Conservation (phyloP, 2,797 vertebrate species). For the Sciaenops ocellatus region DNA sequence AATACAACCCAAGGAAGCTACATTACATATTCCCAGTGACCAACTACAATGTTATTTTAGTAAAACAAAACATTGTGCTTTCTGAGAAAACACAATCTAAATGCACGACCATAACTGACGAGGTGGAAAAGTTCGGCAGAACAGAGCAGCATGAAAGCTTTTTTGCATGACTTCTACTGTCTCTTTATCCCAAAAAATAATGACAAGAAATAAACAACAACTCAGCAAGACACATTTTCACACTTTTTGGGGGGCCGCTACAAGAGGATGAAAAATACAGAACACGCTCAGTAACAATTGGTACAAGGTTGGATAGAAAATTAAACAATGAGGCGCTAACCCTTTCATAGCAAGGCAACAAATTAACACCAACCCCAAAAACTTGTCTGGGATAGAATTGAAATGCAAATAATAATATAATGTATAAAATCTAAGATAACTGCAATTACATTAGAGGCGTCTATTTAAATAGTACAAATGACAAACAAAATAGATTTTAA, state of each 20-base stretch:
- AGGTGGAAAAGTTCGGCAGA: slow-evolving; percentile 4
- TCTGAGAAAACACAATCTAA: slow-evolving; percentile 42
- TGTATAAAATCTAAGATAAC: background rate
- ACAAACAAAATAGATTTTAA: slow-evolving; percentile 1
- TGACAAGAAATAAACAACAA: background rate
- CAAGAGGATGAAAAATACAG: background rate
- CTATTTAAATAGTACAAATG: background rate
- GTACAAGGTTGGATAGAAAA: background rate
- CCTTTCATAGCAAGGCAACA: background rate
- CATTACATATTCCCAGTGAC: slow-evolving; percentile 46
- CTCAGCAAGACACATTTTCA: background rate
- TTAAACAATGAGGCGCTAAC: background rate
- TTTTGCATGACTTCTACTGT: background rate
- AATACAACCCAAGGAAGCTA: slow-evolving; percentile 13
- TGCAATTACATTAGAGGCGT: background rate
- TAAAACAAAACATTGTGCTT: slow-evolving; percentile 27
- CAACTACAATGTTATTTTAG: slow-evolving; percentile 42
- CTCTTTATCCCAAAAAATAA: background rate
- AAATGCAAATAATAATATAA: background rate
- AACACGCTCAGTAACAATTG: background rate
- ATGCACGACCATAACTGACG: slow-evolving; percentile 33
- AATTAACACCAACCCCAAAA: background rate
- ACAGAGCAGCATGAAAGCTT: background rate
- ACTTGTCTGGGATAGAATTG: background rate
- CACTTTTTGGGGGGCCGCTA: background rate